Evolutionary conservation across 2,888 invertebrate species (phyloP).

Genomic region (Drosophila dives): DNA sequence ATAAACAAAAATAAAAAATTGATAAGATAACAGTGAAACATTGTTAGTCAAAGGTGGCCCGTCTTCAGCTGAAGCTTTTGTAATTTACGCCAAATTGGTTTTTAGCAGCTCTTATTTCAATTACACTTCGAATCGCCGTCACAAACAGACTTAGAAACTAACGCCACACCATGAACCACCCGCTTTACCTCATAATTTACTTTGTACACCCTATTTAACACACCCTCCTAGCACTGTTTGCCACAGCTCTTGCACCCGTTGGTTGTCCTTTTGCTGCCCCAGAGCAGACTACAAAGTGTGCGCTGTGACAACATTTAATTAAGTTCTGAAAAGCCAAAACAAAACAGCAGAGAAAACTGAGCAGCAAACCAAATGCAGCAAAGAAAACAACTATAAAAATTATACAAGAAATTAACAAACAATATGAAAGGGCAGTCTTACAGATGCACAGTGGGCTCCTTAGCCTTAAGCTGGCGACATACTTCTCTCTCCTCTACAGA

Average conservation of each 20-base stretch:
- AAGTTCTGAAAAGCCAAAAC: conserved; percentile 70
- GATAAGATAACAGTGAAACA: conserved; percentile 26
- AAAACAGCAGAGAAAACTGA: conserved; percentile 31
- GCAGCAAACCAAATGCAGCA: conserved; percentile 45
- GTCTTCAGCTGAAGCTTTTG: conserved; percentile 53
- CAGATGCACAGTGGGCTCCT: conserved; percentile 1
- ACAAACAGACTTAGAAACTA: conserved; percentile 45
- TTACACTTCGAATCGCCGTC: conserved; percentile 75
- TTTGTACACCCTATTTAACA: neutral
- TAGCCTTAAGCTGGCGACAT: neutral
- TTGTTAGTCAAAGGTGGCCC: conserved; percentile 58
- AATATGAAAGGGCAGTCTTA: conserved; percentile 25
- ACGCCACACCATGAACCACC: neutral
- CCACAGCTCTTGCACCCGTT: neutral
- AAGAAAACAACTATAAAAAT: conserved; percentile 65
- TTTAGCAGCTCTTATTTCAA: conserved; percentile 79
- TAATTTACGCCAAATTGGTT: conserved; percentile 75
- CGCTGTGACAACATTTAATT: conserved; percentile 80
- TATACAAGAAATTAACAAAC: conserved; percentile 73
- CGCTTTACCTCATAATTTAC: neutral
- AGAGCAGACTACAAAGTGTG: conserved; percentile 68
- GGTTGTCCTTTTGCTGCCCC: conserved; percentile 38
- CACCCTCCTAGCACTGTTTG: neutral
- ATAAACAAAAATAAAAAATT: neutral
- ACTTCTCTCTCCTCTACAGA: conserved; percentile 20